Percentiles rank a stretch among this genome's conserved stretches.
Evolutionary conservation across 2,797 vertebrate species (phyloP).

Genomic region (Nyctalus aviator): DNA sequence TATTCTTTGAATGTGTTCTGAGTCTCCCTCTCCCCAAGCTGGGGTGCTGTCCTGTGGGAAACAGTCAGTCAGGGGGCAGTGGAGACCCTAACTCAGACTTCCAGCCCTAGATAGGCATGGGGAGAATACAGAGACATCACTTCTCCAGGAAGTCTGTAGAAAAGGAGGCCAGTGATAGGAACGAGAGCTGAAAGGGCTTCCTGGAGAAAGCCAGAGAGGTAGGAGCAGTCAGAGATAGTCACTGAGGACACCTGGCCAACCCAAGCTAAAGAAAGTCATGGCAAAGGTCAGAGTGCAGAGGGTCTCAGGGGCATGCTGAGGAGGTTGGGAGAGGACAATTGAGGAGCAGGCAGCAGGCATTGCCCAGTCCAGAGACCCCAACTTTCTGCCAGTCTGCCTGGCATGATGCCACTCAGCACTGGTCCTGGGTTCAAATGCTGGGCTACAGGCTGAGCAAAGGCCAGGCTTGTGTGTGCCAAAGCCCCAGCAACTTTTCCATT

Average conservation of each 20-base stretch:
- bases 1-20: neutral
- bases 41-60: neutral
- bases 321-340: neutral
- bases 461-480: neutral
- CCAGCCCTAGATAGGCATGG: neutral
- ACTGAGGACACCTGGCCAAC: neutral
- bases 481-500: neutral
- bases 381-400: neutral
- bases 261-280: neutral
- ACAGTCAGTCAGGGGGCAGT: neutral
- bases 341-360: neutral
- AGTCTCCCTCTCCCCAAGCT: neutral
- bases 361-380: neutral
- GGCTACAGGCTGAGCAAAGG: neutral
- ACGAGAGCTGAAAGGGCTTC: neutral
- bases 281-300: constrained; percentile 1
- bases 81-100: neutral
- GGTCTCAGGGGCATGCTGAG: neutral
- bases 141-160: neutral
- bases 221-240: neutral
- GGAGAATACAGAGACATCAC: neutral
- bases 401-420: neutral
- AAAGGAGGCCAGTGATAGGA: neutral
- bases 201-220: neutral
- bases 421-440: neutral